phyloP scores from a whole-genome alignment of 2,797 vertebrate genomes.

The Taeniopygia guttata region DNA sequence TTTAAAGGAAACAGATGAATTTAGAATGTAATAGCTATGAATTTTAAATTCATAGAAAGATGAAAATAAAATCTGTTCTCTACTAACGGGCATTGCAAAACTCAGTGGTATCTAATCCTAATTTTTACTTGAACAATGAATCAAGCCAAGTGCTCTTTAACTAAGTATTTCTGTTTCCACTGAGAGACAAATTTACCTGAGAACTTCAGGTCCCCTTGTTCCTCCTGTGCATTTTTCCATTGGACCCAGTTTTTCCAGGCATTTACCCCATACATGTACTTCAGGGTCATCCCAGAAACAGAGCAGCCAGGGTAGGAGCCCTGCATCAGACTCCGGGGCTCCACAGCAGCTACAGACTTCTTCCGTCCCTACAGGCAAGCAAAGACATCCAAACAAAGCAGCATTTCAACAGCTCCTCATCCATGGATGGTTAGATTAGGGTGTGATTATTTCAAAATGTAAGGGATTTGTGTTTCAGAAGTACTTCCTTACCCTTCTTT shows the following conservation, averaged over 20 bases:
- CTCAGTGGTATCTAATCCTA: neutral
- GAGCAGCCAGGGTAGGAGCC: constrained; percentile 77
- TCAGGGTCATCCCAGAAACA: constrained; percentile 81
- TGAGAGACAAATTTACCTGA: constrained; percentile 73
- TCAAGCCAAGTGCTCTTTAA: neutral
- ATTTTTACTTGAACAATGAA: neutral
- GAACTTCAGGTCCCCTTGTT: constrained; percentile 85
- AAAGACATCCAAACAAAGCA: neutral
- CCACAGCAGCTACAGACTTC: constrained; percentile 79
- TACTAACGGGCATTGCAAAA: neutral
- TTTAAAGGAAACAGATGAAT: neutral
- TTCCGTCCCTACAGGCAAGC: constrained; percentile 81
- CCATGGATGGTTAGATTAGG: neutral
- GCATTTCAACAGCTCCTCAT: neutral
- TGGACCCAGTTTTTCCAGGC: constrained; percentile 96
- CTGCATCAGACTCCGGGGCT: constrained; percentile 75
- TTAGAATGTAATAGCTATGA: neutral
- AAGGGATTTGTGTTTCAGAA: neutral
- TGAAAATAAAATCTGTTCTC: neutral
- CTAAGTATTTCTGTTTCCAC: neutral
- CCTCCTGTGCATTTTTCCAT: constrained; percentile 88
- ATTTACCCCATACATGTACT: constrained; percentile 91
- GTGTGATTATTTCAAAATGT: neutral
- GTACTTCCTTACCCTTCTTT: constrained; percentile 80
- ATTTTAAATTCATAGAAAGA: neutral